phyloP scores from a whole-genome alignment of 2,888 invertebrate genomes.

The Amblyteles armatorius region DNA sequence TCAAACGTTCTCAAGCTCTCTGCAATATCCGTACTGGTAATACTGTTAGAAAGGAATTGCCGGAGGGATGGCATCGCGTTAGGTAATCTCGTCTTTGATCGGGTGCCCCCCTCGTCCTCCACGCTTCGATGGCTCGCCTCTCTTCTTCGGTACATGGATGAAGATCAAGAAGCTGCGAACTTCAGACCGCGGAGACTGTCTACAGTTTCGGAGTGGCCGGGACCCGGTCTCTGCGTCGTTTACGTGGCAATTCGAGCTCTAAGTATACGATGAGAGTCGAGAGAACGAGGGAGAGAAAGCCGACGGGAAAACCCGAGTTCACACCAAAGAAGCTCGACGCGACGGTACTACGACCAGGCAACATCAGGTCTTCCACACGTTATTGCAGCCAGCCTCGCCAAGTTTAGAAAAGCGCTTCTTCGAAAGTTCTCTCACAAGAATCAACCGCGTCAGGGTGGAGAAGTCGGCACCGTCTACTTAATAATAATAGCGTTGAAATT shows the following conservation, averaged over 20 bases:
- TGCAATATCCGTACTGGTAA: slow-evolving; percentile 59
- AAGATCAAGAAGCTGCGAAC: slow-evolving; percentile 55
- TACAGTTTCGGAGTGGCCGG: slow-evolving; percentile 31
- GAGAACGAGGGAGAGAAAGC: background rate
- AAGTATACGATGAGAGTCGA: background rate
- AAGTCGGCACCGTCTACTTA: slow-evolving; percentile 51
- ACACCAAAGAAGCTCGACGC: slow-evolving; percentile 28
- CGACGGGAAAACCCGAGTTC: slow-evolving; percentile 23
- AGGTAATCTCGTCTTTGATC: slow-evolving; percentile 59
- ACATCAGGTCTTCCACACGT: slow-evolving; percentile 49
- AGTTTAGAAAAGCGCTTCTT: slow-evolving; percentile 55
- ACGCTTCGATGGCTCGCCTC: slow-evolving; percentile 29
- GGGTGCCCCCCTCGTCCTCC: slow-evolving; percentile 30
- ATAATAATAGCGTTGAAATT: slow-evolving; percentile 48
- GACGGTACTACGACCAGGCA: background rate
- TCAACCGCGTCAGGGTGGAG: slow-evolving; percentile 30
- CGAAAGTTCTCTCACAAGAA: slow-evolving; percentile 36
- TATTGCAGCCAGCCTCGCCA: slow-evolving; percentile 49
- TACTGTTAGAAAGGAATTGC: slow-evolving; percentile 59
- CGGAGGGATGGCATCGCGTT: slow-evolving; percentile 37
- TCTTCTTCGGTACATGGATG: slow-evolving; percentile 10
- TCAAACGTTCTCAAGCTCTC: slow-evolving; percentile 40
- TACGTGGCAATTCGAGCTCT: background rate
- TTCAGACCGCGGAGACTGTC: slow-evolving; percentile 24
- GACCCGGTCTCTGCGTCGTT: background rate